Conservation (phyloP, 2,113 vertebrate genomes). For the Dolichallabes microphthalmus region DNA sequence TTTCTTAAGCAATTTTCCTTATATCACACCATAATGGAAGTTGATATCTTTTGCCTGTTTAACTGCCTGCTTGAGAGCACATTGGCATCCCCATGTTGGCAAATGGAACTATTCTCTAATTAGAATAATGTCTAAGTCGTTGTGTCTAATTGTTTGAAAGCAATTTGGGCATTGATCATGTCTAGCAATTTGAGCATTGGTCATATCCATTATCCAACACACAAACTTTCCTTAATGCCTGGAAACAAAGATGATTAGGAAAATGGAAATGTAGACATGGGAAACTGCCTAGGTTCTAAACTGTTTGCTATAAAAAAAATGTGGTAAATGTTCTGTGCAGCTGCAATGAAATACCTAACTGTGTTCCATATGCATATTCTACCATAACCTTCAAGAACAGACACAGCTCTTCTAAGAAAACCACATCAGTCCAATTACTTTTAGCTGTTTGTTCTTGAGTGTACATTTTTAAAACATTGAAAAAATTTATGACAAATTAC, state of each 20-base stretch:
- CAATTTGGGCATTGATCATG: background rate
- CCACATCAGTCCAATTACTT: background rate
- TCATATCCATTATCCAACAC: background rate
- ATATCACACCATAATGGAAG: background rate
- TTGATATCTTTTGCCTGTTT: background rate
- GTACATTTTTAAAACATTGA: background rate
- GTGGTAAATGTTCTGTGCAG: background rate
- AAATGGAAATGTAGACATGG: background rate
- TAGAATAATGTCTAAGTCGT: conserved; percentile 1
- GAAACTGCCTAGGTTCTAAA: background rate
- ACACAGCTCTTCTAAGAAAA: background rate
- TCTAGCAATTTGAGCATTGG: background rate
- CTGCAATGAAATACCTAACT: background rate
- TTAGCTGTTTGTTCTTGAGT: background rate
- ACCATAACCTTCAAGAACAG: background rate
- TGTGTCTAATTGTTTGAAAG: background rate
- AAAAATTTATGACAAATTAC: background rate
- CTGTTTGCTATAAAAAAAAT: background rate
- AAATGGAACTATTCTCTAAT: background rate
- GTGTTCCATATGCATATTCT: background rate
- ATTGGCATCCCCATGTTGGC: background rate
- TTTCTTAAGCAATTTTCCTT: background rate
- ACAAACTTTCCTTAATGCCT: background rate
- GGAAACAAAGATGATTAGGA: background rate
- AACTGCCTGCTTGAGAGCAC: background rate